Evolutionary conservation across 2,888 invertebrate species (phyloP).

Genomic region (Hemaris fuciformis): DNA sequence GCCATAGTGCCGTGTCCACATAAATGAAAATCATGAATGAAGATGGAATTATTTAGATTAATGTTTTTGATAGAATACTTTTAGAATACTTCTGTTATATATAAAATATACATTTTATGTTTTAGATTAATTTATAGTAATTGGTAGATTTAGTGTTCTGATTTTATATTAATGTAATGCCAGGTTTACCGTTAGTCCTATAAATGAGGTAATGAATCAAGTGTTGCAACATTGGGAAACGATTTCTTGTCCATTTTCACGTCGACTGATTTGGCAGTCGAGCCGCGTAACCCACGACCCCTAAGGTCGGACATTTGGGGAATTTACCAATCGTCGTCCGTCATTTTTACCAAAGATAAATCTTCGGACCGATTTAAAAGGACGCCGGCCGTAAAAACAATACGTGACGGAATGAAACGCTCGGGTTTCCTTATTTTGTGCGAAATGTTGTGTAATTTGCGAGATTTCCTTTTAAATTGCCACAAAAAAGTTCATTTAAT

Average conservation of each 20-base stretch:
- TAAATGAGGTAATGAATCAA: background rate
- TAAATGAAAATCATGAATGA: background rate
- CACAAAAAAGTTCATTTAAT: background rate
- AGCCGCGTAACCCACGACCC: conserved; percentile 41
- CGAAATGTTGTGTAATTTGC: background rate
- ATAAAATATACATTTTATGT: too few relatives aligned
- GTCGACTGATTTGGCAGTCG: conserved; percentile 51
- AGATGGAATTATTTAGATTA: background rate
- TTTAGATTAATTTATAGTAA: too few relatives aligned
- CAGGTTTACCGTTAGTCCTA: background rate
- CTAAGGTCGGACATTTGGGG: conserved; percentile 54
- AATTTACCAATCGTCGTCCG: conserved; percentile 48
- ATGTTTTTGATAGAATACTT: too few relatives aligned
- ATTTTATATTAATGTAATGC: too few relatives aligned
- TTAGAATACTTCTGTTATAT: too few relatives aligned
- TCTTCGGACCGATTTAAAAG: conserved; percentile 37
- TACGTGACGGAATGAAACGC: conserved; percentile 13
- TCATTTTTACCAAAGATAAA: conserved; percentile 35
- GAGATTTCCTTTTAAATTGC: background rate
- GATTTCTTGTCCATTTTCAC: conserved; percentile 22
- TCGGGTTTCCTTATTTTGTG: conserved; percentile 2
- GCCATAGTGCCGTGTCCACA: background rate
- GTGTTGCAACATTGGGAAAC: background rate
- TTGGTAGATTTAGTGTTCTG: too few relatives aligned
- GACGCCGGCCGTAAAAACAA: conserved; percentile 21